A percentile compares a stretch with the other conserved stretches of the same genome.
phyloP scores from a whole-genome alignment of 2,797 vertebrate species.

The Melanogrammus aeglefinus region DNA sequence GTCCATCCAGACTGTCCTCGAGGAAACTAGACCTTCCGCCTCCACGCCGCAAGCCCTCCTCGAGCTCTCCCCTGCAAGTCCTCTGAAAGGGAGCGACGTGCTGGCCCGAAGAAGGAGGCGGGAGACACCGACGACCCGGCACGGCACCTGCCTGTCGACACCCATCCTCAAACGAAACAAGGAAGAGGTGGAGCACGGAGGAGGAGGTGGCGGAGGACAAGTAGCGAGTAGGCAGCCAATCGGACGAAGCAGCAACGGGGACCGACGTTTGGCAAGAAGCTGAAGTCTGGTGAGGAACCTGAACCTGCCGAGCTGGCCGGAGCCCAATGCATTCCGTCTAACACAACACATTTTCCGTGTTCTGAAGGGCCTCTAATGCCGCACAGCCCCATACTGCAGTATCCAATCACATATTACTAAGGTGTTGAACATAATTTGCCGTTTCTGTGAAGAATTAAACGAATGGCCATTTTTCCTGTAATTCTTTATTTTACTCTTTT shows the following conservation, averaged over 20 bases:
- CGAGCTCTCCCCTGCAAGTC: slow-evolving; percentile 9
- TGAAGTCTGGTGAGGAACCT: slow-evolving; percentile 74
- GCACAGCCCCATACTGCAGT: not conserved
- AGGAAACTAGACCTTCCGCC: slow-evolving; percentile 17
- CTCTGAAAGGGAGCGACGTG: slow-evolving; percentile 19
- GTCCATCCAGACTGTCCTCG: slow-evolving; percentile 2
- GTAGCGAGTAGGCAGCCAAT: no score
- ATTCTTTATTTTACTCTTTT: not conserved
- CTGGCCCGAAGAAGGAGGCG: slow-evolving; percentile 39
- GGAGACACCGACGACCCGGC: slow-evolving; percentile 26
- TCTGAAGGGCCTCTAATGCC: not conserved
- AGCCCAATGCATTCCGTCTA: not conserved
- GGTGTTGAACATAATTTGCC: not conserved
- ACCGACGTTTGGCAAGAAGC: slow-evolving; percentile 65
- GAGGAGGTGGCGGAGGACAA: slow-evolving; percentile 34
- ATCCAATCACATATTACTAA: not conserved
- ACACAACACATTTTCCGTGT: not conserved
- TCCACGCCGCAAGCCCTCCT: not conserved
- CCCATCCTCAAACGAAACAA: slow-evolving; percentile 74
- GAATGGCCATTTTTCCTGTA: not conserved
- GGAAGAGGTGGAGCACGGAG: slow-evolving; percentile 48
- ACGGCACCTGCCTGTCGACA: slow-evolving; percentile 39
- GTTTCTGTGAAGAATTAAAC: not conserved
- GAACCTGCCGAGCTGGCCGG: not conserved
- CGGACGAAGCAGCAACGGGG: slow-evolving; percentile 15